phyloP scores from a whole-genome alignment of 2,113 vertebrate genomes.

The Larimichthys polyactis region DNA sequence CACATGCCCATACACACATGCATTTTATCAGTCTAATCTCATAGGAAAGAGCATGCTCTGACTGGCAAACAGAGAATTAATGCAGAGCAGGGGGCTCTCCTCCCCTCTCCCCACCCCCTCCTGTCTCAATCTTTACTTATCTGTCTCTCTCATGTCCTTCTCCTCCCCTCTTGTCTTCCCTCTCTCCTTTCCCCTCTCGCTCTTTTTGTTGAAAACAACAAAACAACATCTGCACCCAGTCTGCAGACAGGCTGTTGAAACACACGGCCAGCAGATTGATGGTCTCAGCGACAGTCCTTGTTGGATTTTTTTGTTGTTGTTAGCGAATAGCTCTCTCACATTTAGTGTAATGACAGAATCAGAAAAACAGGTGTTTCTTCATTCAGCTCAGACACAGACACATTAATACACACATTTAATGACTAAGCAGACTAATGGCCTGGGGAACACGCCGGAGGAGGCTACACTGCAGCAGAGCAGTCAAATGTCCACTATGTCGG shows the following conservation, averaged over 20 bases:
- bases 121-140: slow-evolving; percentile 71
- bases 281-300: slow-evolving; percentile 26
- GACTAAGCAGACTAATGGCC: slow-evolving; percentile 23
- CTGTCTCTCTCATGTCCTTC: slow-evolving; percentile 70
- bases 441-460: background rate
- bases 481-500: slow-evolving; percentile 17
- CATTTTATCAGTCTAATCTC: slow-evolving; percentile 82
- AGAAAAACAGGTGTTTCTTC: background rate
- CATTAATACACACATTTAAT: slow-evolving; percentile 16
- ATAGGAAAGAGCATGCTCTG: slow-evolving; percentile 80
- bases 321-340: background rate
- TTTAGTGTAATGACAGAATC: slow-evolving; percentile 2
- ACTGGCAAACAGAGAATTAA: slow-evolving; percentile 85
- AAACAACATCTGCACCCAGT: slow-evolving; percentile 62
- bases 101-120: slow-evolving; percentile 37
- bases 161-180: slow-evolving; percentile 40
- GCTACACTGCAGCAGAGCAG: slow-evolving; percentile 25
- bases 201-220: slow-evolving; percentile 59
- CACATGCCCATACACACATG: slow-evolving; percentile 42
- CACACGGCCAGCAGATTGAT: slow-evolving; percentile 45
- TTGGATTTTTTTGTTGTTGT: slow-evolving; percentile 29
- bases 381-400: background rate
- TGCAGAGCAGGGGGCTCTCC: slow-evolving; percentile 75
- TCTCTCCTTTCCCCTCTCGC: slow-evolving; percentile 25
- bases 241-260: slow-evolving; percentile 43